phyloP scores from a whole-genome alignment of 1,140 invertebrate species.

The Brachionus rotundiformis region DNA sequence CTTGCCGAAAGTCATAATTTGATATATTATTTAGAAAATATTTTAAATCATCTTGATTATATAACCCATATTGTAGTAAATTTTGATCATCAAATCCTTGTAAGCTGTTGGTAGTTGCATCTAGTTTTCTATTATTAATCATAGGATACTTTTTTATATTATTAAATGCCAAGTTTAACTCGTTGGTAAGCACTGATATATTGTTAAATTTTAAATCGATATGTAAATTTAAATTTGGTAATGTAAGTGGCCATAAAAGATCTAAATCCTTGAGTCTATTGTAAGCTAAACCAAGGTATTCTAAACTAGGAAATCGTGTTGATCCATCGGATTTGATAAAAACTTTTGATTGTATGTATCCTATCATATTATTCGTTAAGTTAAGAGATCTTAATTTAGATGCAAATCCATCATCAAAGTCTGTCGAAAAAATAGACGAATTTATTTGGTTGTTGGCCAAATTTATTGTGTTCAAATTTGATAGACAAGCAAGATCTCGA shows the following conservation, averaged over 20 bases:
- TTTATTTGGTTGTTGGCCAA: slow-evolving; percentile 31
- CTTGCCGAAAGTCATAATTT: slow-evolving; percentile 47
- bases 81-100: slow-evolving; percentile 40
- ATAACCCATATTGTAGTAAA: slow-evolving; percentile 36
- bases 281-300: slow-evolving; percentile 16
- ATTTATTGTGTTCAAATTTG: background rate
- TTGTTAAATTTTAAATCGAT: slow-evolving; percentile 41
- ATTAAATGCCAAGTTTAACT: background rate
- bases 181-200: background rate
- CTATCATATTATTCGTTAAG: slow-evolving; percentile 32
- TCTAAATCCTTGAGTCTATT: slow-evolving; percentile 30
- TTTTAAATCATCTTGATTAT: background rate
- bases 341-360: background rate
- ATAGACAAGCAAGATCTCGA: background rate
- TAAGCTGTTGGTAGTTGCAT: slow-evolving; percentile 22
- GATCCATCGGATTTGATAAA: slow-evolving; percentile 32
- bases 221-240: background rate
- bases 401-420: slow-evolving; percentile 40
- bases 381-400: background rate
- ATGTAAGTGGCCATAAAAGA: slow-evolving; percentile 32
- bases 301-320: slow-evolving; percentile 26
- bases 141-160: background rate
- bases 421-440: background rate
- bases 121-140: background rate
- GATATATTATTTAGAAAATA: slow-evolving; percentile 39